Percentiles rank a stretch among this genome's conserved stretches.
These are phyloP conservation scores for Drosophila mercatorum DNA, from an alignment of 2,888 invertebrate species.

Conservation along the genomic window DNA sequence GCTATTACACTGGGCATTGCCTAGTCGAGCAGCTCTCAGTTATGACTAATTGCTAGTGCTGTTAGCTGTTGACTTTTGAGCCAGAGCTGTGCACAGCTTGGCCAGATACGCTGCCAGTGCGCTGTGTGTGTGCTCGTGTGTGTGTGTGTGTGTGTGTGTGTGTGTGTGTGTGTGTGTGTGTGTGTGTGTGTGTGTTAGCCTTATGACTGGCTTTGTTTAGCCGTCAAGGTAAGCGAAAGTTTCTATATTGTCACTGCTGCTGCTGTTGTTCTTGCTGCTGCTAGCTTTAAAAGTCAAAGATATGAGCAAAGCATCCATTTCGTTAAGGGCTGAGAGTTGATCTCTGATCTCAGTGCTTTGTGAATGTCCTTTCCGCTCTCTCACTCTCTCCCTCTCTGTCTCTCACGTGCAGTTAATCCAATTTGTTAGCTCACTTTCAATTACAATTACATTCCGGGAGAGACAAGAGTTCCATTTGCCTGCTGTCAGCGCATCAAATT, in stretches of 20 bases:
- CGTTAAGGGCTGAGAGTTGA: slow-evolving; percentile 1
- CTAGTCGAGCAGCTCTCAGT: not conserved
- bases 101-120: slow-evolving; percentile 6
- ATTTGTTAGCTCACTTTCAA: slow-evolving; percentile 36
- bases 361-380: not conserved
- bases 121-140: too few species aligned
- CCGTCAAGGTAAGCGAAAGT: slow-evolving; percentile 20
- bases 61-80: slow-evolving; percentile 27
- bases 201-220: slow-evolving; percentile 28
- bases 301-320: slow-evolving; percentile 9
- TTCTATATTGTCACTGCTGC: not conserved
- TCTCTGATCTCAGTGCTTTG: slow-evolving; percentile 20
- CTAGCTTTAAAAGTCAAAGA: slow-evolving; percentile 1
- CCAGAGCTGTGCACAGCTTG: slow-evolving; percentile 9
- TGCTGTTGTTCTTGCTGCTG: not conserved
- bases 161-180: too few species aligned
- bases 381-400: not conserved
- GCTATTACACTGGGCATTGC: not conserved
- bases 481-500: slow-evolving; percentile 11
- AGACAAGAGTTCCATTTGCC: slow-evolving; percentile 1
- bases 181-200: slow-evolving; percentile 11
- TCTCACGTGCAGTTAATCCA: slow-evolving; percentile 6
- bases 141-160: too few species aligned
- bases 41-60: slow-evolving; percentile 13
- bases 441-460: slow-evolving; percentile 28